Percentiles rank a stretch among this genome's conserved stretches.
phyloP scores from a whole-genome alignment of 1,140 invertebrate species.

The Cotesia chilonis region DNA sequence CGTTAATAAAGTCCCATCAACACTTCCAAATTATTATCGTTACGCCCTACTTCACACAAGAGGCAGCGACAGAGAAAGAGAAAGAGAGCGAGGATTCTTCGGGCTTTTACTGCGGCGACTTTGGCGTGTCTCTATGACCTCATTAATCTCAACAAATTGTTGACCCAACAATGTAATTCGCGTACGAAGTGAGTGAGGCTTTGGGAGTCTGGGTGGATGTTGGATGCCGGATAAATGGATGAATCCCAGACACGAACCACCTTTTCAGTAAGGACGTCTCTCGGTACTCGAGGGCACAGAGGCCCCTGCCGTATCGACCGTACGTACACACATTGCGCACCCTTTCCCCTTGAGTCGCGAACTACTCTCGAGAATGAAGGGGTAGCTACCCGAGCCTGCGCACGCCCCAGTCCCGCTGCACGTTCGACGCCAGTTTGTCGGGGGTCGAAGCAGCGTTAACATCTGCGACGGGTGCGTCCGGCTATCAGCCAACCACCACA shows the following conservation, averaged over 20 bases:
- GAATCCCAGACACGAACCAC: conserved; percentile 46
- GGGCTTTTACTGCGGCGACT: too few species aligned
- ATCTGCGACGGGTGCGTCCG: conserved; percentile 44
- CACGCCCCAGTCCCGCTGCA: conserved; percentile 46
- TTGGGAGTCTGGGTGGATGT: too few species aligned
- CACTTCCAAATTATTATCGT: conserved; percentile 22
- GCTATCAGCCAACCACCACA: conserved; percentile 4
- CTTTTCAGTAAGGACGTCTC: conserved; percentile 33
- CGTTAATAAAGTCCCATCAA: conserved; percentile 20
- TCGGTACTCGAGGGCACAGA: not conserved
- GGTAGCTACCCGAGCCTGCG: conserved; percentile 52
- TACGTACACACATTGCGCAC: conserved; percentile 41
- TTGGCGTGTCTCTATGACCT: conserved; percentile 13
- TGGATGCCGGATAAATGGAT: conserved; percentile 10
- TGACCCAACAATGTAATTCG: conserved; percentile 20
- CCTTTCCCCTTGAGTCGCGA: conserved; percentile 35
- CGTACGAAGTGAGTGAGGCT: not conserved
- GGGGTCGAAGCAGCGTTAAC: conserved; percentile 61
- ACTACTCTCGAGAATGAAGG: conserved; percentile 23
- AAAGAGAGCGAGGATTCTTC: too few species aligned
- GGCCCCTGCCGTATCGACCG: conserved; percentile 57
- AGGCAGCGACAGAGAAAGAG: not conserved
- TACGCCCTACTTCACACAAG: conserved; percentile 18
- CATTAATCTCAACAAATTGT: conserved; percentile 25
- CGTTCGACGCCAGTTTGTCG: conserved; percentile 62